phyloP scores from a whole-genome alignment of 2,113 vertebrate genomes.

The Nothobranchius furzeri region DNA sequence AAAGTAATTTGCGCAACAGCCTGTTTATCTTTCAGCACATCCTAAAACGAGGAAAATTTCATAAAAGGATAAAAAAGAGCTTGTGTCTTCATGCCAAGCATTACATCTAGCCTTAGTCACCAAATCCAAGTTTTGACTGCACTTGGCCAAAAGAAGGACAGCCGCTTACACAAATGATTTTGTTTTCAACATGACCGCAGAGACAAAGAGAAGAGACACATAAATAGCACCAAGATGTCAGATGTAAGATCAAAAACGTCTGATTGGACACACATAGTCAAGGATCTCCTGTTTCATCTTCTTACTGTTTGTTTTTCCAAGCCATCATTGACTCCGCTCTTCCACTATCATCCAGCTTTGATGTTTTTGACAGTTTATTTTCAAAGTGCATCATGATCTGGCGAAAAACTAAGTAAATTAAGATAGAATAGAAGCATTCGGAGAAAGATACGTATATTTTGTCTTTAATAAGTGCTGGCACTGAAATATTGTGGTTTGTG shows the following conservation, averaged over 20 bases:
- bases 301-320: conserved; percentile 59
- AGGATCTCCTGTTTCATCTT: conserved; percentile 52
- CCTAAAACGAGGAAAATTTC: conserved; percentile 25
- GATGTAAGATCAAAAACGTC: conserved; percentile 49
- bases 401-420: conserved; percentile 22
- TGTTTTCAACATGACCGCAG: conserved; percentile 59
- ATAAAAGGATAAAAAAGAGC: conserved; percentile 41
- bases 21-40: conserved; percentile 31
- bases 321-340: conserved; percentile 38
- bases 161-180: conserved; percentile 57
- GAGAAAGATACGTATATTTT: conserved; percentile 22
- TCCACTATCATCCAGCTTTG: conserved; percentile 44
- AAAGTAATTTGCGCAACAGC: conserved; percentile 35
- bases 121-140: conserved; percentile 35
- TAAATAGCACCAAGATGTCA: conserved; percentile 46
- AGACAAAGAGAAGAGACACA: conserved; percentile 11
- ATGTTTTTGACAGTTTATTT: conserved; percentile 45
- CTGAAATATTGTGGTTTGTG: conserved; percentile 15
- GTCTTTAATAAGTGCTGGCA: conserved; percentile 30
- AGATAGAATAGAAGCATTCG: conserved; percentile 31
- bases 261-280: conserved; percentile 40
- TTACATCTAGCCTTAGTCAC: conserved; percentile 63
- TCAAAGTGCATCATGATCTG: conserved; percentile 27
- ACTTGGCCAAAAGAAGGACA: conserved; percentile 36
- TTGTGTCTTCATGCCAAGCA: conserved; percentile 53